Percentiles rank a stretch among this genome's conserved stretches.
Conservation (phyloP, 2,888 invertebrate species). For the Lumbricus terrestris region DNA sequence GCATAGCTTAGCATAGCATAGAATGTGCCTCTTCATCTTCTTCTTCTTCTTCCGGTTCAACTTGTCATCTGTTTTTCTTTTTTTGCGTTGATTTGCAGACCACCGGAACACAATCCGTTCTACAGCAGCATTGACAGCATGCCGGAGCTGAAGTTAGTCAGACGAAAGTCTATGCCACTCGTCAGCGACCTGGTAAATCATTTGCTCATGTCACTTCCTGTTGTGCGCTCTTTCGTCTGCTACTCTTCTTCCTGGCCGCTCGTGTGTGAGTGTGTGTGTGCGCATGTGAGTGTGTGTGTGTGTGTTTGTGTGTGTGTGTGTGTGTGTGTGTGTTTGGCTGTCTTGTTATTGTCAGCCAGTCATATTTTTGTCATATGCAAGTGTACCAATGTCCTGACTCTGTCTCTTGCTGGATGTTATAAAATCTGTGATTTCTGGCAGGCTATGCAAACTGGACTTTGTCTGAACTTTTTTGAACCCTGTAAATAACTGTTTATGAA, state of each 20-base stretch:
- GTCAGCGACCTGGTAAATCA: constrained; percentile 97
- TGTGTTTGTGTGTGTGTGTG: too few species aligned
- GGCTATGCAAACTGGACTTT: neutral
- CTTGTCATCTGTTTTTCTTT: neutral
- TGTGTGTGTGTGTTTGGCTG: neutral
- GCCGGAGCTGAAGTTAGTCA: constrained; percentile 89
- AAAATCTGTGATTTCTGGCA: neutral
- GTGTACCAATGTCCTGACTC: neutral
- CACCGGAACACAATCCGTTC: constrained; percentile 94
- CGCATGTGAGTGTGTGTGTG: too few species aligned
- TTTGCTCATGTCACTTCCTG: neutral
- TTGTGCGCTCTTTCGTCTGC: too few species aligned
- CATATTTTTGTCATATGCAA: neutral
- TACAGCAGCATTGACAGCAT: constrained; percentile 99
- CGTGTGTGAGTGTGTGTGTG: neutral
- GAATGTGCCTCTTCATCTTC: neutral
- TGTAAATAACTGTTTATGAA: neutral
- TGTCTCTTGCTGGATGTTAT: neutral
- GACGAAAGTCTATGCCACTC: constrained; percentile 90
- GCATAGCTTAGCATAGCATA: too few species aligned
- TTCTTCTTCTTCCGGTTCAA: neutral
- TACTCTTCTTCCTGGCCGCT: neutral
- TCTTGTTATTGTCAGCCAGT: neutral
- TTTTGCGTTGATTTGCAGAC: constrained; percentile 59
- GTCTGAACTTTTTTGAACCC: neutral